Conservation (phyloP, 2,888 invertebrate genomes). For the Pilophorus perplexus region DNA sequence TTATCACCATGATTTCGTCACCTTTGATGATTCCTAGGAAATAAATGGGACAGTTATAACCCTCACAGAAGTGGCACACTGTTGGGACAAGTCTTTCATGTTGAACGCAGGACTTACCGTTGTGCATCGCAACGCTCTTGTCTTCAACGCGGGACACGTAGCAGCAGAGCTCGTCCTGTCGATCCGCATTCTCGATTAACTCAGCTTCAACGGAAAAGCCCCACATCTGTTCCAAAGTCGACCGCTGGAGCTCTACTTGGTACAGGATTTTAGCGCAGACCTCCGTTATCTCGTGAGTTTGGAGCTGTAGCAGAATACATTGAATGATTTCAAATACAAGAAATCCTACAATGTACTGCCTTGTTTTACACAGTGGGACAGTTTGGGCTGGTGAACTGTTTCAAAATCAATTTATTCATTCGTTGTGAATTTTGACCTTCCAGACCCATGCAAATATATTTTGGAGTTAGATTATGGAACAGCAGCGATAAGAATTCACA, state of each 20-base stretch:
- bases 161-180: conserved; percentile 95
- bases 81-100: no score
- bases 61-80: no score
- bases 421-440: no score
- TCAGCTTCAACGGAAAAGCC: conserved; percentile 97
- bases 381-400: neutral
- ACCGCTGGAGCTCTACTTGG: conserved; percentile 89
- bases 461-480: no score
- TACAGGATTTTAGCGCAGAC: conserved; percentile 95
- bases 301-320: conserved; percentile 62
- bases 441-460: no score
- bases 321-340: neutral
- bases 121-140: conserved; percentile 92
- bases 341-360: neutral
- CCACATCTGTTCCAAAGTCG: conserved; percentile 92
- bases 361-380: no score
- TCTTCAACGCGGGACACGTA: conserved; percentile 95
- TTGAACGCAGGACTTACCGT: conserved; percentile 72
- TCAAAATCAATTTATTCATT: neutral
- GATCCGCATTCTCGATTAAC: conserved; percentile 90
- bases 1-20: conserved; percentile 98
- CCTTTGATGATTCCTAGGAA: conserved; percentile 89
- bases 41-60: no score
- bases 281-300: conserved; percentile 91
- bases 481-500: no score